Percentiles rank a stretch among this genome's conserved stretches.
Conservation (phyloP, 2,113 vertebrate genomes). For the Synodontis membranacea region DNA sequence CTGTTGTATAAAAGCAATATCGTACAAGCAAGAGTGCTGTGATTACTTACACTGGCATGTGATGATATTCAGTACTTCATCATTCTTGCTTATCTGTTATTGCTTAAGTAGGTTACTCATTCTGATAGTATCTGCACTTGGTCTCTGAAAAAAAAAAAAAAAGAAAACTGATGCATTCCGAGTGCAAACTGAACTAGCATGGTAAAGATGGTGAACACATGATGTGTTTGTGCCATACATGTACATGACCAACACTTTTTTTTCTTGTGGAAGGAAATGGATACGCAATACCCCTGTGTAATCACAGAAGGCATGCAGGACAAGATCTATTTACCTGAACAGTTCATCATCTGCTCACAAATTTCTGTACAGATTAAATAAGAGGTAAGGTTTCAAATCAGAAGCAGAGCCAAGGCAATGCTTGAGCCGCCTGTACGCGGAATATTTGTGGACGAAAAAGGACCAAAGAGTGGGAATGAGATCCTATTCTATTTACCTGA, state of each 20-base stretch:
- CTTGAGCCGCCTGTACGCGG: conserved; percentile 46
- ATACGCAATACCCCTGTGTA: conserved; percentile 34
- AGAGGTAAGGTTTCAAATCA: conserved; percentile 64
- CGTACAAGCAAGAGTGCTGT: neutral
- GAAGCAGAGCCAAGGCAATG: conserved; percentile 40
- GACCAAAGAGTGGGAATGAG: conserved; percentile 23
- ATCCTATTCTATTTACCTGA: conserved; percentile 56
- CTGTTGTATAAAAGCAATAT: neutral
- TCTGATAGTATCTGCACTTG: too few species aligned
- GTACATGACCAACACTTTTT: neutral
- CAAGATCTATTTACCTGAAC: conserved; percentile 44
- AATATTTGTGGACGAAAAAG: conserved; percentile 25
- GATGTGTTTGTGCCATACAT: neutral
- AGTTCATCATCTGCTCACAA: conserved; percentile 47
- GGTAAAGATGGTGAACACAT: neutral
- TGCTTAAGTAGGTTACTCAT: neutral
- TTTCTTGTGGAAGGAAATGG: neutral
- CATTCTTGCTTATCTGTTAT: neutral
- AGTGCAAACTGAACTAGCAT: neutral
- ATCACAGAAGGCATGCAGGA: conserved; percentile 34
- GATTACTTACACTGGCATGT: neutral
- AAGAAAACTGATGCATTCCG: too few species aligned
- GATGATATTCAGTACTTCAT: neutral
- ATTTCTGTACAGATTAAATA: conserved; percentile 37
- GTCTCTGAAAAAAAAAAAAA: too few species aligned